These are phyloP conservation scores for Stenolophus ochropezus DNA, from an alignment of 2,888 invertebrate genomes.

Conservation along the genomic window DNA sequence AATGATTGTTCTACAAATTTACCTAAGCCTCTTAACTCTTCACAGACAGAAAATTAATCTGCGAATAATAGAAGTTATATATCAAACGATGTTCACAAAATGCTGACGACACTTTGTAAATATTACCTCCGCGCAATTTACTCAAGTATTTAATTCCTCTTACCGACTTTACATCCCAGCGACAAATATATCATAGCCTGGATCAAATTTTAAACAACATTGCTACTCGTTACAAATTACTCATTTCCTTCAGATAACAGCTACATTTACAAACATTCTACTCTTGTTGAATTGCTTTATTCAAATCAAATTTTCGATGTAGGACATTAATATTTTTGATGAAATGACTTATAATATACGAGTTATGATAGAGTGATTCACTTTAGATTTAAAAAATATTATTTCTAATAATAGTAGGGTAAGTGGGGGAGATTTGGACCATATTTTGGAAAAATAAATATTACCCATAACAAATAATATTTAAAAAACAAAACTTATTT, in stretches of 20 bases:
- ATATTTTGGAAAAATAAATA: no score
- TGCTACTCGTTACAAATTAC: neutral
- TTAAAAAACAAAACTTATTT: no score
- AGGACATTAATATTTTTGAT: no score
- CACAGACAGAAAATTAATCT: slow-evolving; percentile 35
- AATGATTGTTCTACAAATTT: slow-evolving; percentile 47
- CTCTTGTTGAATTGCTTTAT: no score
- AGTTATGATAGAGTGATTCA: no score
- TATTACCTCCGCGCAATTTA: neutral
- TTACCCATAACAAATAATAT: no score
- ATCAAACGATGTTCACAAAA: slow-evolving; percentile 21
- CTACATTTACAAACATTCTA: no score
- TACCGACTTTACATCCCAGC: neutral
- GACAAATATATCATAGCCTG: neutral
- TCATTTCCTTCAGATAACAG: neutral
- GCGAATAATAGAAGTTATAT: slow-evolving; percentile 43
- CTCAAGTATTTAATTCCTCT: neutral
- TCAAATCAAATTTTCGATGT: no score
- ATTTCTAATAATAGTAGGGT: no score
- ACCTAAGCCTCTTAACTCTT: slow-evolving; percentile 40
- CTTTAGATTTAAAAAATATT: no score
- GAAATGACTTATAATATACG: no score
- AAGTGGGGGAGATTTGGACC: no score
- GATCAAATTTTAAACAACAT: neutral
- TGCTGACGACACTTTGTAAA: slow-evolving; percentile 17